phyloP scores from a whole-genome alignment of 37 sponge, comb jelly and placozoan genomes.

The Spongilla lacustris region DNA sequence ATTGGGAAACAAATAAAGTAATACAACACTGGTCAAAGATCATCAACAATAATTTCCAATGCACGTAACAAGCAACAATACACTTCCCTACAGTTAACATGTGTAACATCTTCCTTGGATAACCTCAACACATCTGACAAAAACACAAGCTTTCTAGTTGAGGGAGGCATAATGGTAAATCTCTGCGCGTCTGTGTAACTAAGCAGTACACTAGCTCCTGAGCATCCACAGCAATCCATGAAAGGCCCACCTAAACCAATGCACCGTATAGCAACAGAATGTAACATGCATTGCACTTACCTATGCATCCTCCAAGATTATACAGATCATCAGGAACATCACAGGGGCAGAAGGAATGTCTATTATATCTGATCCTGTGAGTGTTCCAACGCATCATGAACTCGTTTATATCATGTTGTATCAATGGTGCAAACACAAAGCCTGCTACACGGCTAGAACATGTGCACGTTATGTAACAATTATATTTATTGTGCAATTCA shows the following conservation, averaged over 20 bases:
- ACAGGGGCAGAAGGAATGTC: not conserved
- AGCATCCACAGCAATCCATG: constrained; percentile 2
- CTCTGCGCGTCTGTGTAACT: not conserved
- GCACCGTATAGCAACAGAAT: too few species aligned
- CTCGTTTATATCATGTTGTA: constrained; percentile 8
- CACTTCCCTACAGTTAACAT: not conserved
- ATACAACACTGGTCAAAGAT: too few species aligned
- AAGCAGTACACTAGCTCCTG: not conserved
- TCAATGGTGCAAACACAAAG: not conserved
- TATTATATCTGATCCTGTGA: too few species aligned
- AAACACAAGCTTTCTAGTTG: too few species aligned
- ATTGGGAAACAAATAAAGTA: too few species aligned
- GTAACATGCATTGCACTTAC: constrained; percentile 11
- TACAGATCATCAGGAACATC: constrained; percentile 22
- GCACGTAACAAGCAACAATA: not conserved
- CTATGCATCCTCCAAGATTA: not conserved
- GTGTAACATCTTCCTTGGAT: not conserved
- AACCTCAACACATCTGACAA: too few species aligned
- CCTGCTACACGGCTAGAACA: not conserved
- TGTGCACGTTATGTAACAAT: not conserved
- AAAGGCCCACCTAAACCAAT: not conserved
- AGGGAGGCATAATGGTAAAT: too few species aligned
- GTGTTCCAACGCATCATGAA: too few species aligned
- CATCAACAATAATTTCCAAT: too few species aligned
- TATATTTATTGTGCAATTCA: not conserved